These are phyloP conservation scores for Meiosimyza decipiens DNA, from an alignment of 2,888 invertebrate species.

Conservation along the genomic window DNA sequence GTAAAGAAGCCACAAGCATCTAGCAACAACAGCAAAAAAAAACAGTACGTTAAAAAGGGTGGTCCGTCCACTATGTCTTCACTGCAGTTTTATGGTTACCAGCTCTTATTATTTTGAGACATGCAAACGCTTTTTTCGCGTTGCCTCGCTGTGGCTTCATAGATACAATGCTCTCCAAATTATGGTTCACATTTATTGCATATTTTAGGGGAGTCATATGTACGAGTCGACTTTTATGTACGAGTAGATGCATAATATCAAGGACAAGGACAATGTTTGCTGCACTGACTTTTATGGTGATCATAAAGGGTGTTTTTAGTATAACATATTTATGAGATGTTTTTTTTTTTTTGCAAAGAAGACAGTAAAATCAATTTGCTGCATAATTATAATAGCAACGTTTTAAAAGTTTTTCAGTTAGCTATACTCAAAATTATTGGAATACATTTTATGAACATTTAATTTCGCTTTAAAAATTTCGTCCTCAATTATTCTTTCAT, in stretches of 20 bases:
- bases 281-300: too few species aligned
- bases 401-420: too few species aligned
- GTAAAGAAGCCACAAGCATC: neutral
- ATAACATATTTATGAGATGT: too few species aligned
- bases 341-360: too few species aligned
- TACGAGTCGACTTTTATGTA: neutral
- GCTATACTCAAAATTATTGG: too few species aligned
- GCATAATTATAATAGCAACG: too few species aligned
- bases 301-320: too few species aligned
- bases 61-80: neutral
- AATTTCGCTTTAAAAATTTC: too few species aligned
- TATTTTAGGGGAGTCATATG: constrained; percentile 21
- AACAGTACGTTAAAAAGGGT: neutral
- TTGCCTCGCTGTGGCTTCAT: constrained; percentile 27
- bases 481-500: too few species aligned
- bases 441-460: too few species aligned
- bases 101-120: constrained; percentile 58
- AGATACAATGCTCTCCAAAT: constrained; percentile 17
- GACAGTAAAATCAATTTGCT: too few species aligned
- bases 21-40: neutral
- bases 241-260: constrained; percentile 42
- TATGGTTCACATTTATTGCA: constrained; percentile 7
- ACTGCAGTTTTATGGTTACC: constrained; percentile 52
- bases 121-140: constrained; percentile 54
- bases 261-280: constrained; percentile 56